Evolutionary conservation across 2,113 vertebrate genomes (phyloP).

Genomic region (Camelus dromedarius): DNA sequence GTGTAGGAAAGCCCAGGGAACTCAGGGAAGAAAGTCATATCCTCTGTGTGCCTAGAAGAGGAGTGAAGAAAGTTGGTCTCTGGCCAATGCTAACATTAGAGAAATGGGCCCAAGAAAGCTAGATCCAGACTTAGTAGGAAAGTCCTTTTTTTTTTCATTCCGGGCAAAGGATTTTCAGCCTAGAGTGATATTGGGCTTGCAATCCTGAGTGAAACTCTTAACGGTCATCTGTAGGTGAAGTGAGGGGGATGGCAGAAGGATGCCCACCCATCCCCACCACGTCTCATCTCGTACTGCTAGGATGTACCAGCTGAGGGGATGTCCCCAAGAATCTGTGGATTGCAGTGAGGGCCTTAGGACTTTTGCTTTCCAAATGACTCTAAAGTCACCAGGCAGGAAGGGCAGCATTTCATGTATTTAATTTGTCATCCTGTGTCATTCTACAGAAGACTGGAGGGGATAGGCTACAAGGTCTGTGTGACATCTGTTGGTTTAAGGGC

Average conservation of each 20-base stretch:
- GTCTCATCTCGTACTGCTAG: not conserved
- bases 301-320: not conserved
- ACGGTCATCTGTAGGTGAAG: not conserved
- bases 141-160: not conserved
- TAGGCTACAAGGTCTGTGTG: conserved; percentile 15
- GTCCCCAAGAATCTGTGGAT: not conserved
- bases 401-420: conserved; percentile 18
- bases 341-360: not conserved
- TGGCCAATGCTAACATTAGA: not conserved
- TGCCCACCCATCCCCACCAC: not conserved
- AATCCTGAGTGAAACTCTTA: not conserved
- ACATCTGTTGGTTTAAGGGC: not conserved
- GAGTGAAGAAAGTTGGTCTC: conserved; percentile 43
- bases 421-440: not conserved
- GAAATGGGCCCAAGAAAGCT: conserved; percentile 16
- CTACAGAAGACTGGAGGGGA: not conserved
- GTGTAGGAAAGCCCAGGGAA: conserved; percentile 15
- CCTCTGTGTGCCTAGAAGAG: conserved; percentile 33
- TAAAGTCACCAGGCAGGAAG: conserved; percentile 20
- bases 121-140: not conserved
- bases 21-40: not conserved
- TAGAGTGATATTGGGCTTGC: not conserved
- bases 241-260: not conserved
- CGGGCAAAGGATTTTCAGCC: not conserved
- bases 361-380: not conserved